These are phyloP conservation scores for Proctacanthus coquilletti DNA, from an alignment of 1,140 invertebrate species.

Conservation along the genomic window DNA sequence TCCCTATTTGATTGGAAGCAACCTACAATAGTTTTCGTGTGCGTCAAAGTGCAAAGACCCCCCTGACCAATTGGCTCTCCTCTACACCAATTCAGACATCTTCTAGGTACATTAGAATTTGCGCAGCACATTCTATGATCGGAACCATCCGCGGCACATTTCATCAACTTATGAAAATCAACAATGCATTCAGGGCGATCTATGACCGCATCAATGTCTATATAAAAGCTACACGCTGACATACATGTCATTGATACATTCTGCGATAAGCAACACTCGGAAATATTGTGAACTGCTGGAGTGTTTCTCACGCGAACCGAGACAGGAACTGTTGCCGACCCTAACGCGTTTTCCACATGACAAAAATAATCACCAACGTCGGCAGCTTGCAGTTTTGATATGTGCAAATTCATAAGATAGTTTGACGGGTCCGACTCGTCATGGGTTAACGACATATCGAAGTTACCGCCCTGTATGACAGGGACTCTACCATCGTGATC, in stretches of 20 bases:
- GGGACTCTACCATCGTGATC: slow-evolving; percentile 50
- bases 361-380: slow-evolving; percentile 68
- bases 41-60: slow-evolving; percentile 50
- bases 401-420: slow-evolving; percentile 54
- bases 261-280: slow-evolving; percentile 57
- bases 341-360: slow-evolving; percentile 65
- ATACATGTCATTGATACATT: slow-evolving; percentile 57
- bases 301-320: slow-evolving; percentile 49
- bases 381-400: slow-evolving; percentile 47
- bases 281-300: slow-evolving; percentile 44
- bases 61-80: slow-evolving; percentile 45
- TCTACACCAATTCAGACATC: slow-evolving; percentile 54
- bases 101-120: slow-evolving; percentile 50
- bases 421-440: slow-evolving; percentile 33
- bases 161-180: slow-evolving; percentile 73
- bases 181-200: slow-evolving; percentile 59
- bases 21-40: slow-evolving; percentile 55
- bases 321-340: slow-evolving; percentile 48
- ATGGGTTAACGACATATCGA: slow-evolving; percentile 38
- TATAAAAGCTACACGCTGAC: slow-evolving; percentile 61
- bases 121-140: slow-evolving; percentile 68
- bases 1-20: slow-evolving; percentile 68
- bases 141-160: slow-evolving; percentile 61
- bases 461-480: slow-evolving; percentile 59
- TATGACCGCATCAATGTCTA: slow-evolving; percentile 65